Percentiles rank a stretch among this genome's conserved stretches.
Evolutionary conservation across 2,888 invertebrate genomes (phyloP).

Genomic region (Pimpla rufipes): DNA sequence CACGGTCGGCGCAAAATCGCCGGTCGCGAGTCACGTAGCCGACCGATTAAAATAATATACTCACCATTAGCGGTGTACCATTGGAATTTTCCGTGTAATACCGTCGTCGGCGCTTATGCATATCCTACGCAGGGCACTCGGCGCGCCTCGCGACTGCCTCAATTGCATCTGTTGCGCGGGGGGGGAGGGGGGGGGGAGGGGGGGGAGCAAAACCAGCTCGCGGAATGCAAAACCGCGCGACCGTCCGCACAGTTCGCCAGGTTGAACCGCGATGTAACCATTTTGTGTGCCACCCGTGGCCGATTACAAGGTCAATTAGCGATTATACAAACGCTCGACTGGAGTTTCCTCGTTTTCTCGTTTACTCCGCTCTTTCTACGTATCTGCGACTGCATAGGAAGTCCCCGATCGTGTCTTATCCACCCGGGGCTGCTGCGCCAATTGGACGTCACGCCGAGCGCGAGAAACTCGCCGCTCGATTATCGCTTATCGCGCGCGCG

Average conservation of each 20-base stretch:
- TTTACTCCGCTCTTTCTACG: slow-evolving; percentile 45
- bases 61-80: slow-evolving; percentile 67
- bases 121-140: slow-evolving; percentile 23
- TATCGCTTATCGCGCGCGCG: slow-evolving; percentile 31
- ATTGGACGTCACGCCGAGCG: slow-evolving; percentile 15
- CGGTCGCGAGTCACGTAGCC: slow-evolving; percentile 52
- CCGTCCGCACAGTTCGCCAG: slow-evolving; percentile 62
- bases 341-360: slow-evolving; percentile 19
- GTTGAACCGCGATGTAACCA: slow-evolving; percentile 62
- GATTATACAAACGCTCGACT: slow-evolving; percentile 59
- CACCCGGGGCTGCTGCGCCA: background rate
- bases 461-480: slow-evolving; percentile 31
- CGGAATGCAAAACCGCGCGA: slow-evolving; percentile 68
- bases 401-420: slow-evolving; percentile 48
- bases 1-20: slow-evolving; percentile 47
- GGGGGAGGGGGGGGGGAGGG: no score
- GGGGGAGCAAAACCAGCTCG: slow-evolving; percentile 41
- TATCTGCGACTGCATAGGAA: slow-evolving; percentile 40
- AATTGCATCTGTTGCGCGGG: slow-evolving; percentile 56
- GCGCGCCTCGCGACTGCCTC: slow-evolving; percentile 40
- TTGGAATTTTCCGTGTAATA: slow-evolving; percentile 67
- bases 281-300: slow-evolving; percentile 65
- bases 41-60: slow-evolving; percentile 68
- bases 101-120: slow-evolving; percentile 29
- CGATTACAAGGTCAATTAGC: slow-evolving; percentile 69